These are phyloP conservation scores for Tor tambroides DNA, from an alignment of 2,113 vertebrate genomes.

Conservation along the genomic window DNA sequence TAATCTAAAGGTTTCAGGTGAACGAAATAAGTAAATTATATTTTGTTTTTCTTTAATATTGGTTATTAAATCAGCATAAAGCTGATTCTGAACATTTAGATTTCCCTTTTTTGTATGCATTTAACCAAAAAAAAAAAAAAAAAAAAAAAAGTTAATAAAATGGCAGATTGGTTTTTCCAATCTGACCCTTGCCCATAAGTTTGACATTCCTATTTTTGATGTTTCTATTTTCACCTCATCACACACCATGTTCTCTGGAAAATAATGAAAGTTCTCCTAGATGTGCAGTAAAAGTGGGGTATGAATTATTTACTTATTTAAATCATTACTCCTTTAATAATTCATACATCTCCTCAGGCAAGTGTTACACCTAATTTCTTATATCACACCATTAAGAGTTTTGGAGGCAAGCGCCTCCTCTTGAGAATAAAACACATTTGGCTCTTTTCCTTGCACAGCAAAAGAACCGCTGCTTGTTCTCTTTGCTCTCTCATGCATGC, in stretches of 20 bases:
- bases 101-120: neutral
- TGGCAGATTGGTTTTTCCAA: too few species aligned
- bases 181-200: neutral
- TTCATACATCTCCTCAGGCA: conserved; percentile 54
- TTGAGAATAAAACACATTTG: conserved; percentile 9
- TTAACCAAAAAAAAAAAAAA: neutral
- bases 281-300: conserved; percentile 7
- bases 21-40: too few species aligned
- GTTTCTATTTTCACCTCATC: neutral
- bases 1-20: too few species aligned
- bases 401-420: neutral
- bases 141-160: neutral
- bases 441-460: neutral
- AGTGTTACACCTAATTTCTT: conserved; percentile 57
- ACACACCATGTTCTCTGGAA: neutral
- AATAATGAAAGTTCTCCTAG: conserved; percentile 39
- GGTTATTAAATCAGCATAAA: neutral
- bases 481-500: neutral
- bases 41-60: too few species aligned
- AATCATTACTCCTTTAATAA: conserved; percentile 59
- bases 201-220: neutral
- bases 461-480: neutral
- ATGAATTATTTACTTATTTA: conserved; percentile 61
- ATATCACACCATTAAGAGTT: conserved; percentile 26
- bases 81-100: neutral